Conservation (phyloP, 2,888 invertebrate species). For the Pimpla rufipes region DNA sequence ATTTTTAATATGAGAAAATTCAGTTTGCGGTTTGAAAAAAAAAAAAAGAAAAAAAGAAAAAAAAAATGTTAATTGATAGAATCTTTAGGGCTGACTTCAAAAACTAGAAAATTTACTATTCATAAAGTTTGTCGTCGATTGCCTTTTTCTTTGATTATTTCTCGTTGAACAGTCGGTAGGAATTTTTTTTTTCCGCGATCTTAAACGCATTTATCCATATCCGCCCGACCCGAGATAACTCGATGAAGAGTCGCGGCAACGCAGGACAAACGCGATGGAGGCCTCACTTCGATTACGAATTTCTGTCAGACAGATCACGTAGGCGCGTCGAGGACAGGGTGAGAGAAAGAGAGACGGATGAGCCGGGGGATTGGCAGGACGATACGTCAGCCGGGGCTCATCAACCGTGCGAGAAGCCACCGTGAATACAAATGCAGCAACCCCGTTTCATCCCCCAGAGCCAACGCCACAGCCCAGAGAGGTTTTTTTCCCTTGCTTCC, state of each 20-base stretch:
- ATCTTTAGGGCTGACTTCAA: too few relatives aligned
- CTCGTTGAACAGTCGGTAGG: too few relatives aligned
- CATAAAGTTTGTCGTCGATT: too few relatives aligned
- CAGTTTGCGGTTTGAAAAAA: too few relatives aligned
- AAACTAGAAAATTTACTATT: too few relatives aligned
- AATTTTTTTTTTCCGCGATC: background rate
- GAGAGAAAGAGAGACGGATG: slow-evolving; percentile 38
- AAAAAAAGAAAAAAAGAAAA: too few relatives aligned
- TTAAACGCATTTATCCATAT: background rate
- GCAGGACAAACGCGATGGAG: slow-evolving; percentile 6
- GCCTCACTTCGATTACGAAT: slow-evolving; percentile 63
- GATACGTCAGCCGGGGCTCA: slow-evolving; percentile 78
- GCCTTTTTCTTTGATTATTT: too few relatives aligned
- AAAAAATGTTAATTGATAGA: too few relatives aligned
- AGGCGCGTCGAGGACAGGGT: slow-evolving; percentile 59
- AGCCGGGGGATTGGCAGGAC: slow-evolving; percentile 65
- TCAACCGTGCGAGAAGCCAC: slow-evolving; percentile 76
- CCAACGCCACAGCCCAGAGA: slow-evolving; percentile 50
- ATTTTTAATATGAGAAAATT: too few relatives aligned
- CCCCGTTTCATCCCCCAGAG: slow-evolving; percentile 60
- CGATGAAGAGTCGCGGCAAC: slow-evolving; percentile 26
- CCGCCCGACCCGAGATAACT: slow-evolving; percentile 2
- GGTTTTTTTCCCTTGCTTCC: slow-evolving; percentile 42
- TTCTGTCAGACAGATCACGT: slow-evolving; percentile 71
- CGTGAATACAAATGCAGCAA: slow-evolving; percentile 79